Conservation (phyloP, 2,888 invertebrate species). For the Peribatodes rhomboidaria region DNA sequence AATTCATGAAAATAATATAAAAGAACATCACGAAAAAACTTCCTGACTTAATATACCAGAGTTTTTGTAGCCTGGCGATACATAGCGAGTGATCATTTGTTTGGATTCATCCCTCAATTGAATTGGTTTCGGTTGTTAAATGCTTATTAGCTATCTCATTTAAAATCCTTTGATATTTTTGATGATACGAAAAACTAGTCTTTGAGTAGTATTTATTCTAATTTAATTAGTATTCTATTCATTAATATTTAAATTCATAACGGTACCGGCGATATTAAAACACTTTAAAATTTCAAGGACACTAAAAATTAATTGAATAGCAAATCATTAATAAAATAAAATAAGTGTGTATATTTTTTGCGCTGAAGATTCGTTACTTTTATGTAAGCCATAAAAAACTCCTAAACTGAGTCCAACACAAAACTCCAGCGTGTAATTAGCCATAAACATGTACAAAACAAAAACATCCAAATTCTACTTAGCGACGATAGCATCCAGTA, state of each 20-base stretch:
- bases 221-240: neutral
- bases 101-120: too few species aligned
- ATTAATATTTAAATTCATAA: slow-evolving; percentile 7
- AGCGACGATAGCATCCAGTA: slow-evolving; percentile 29
- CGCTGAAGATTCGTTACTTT: too few species aligned
- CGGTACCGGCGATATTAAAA: neutral
- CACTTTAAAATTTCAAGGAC: neutral
- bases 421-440: slow-evolving; percentile 17
- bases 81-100: neutral
- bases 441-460: slow-evolving; percentile 18
- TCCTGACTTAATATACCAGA: neutral
- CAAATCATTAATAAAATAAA: neutral
- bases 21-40: slow-evolving; percentile 11
- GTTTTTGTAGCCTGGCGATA: neutral
- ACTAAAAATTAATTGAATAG: neutral
- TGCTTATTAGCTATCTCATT: neutral
- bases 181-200: neutral
- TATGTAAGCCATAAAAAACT: neutral
- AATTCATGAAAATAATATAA: slow-evolving; percentile 7
- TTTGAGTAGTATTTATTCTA: neutral
- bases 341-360: neutral
- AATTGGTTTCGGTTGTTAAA: neutral
- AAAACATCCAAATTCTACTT: slow-evolving; percentile 19
- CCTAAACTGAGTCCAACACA: neutral
- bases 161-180: neutral